Evolutionary conservation across 2,888 invertebrate species (phyloP).

Genomic region (Eupithecia vulgata): DNA sequence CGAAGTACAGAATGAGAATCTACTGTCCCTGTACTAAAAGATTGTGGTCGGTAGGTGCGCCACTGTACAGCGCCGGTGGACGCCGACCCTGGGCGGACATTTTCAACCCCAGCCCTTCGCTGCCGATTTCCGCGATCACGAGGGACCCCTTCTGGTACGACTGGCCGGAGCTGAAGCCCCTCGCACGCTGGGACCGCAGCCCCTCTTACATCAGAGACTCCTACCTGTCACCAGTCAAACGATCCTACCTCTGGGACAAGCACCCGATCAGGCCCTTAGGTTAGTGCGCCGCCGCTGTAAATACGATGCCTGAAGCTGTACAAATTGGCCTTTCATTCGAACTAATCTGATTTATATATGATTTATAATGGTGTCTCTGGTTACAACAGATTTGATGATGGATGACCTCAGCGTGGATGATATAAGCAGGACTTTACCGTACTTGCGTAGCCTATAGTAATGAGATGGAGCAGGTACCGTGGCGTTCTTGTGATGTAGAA

Average conservation of each 20-base stretch:
- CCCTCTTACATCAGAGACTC: slow-evolving; percentile 93
- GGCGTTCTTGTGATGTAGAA: slow-evolving; percentile 42
- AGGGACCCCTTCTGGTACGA: slow-evolving; percentile 96
- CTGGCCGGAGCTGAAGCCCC: slow-evolving; percentile 91
- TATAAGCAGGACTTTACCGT: slow-evolving; percentile 79
- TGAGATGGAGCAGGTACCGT: slow-evolving; percentile 65
- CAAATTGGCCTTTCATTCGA: slow-evolving; percentile 64
- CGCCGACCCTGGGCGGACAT: slow-evolving; percentile 86
- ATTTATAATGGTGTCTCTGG: slow-evolving; percentile 53
- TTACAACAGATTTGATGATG: slow-evolving; percentile 81
- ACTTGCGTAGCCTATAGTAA: slow-evolving; percentile 80
- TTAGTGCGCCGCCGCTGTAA: slow-evolving; percentile 85
- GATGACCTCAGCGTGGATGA: slow-evolving; percentile 78
- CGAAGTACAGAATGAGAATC: slow-evolving; percentile 66
- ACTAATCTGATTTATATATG: slow-evolving; percentile 8
- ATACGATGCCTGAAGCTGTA: slow-evolving; percentile 68
- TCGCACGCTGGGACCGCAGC: slow-evolving; percentile 88
- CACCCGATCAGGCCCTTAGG: slow-evolving; percentile 96
- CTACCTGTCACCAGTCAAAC: slow-evolving; percentile 95
- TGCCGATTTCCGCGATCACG: slow-evolving; percentile 91
- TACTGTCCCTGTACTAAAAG: slow-evolving; percentile 71
- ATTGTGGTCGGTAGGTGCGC: slow-evolving; percentile 84
- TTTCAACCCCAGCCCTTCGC: slow-evolving; percentile 90
- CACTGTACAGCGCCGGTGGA: slow-evolving; percentile 88
- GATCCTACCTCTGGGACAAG: slow-evolving; percentile 95